phyloP scores from a whole-genome alignment of 2,797 vertebrate genomes.

The Peromyscus attwateri region DNA sequence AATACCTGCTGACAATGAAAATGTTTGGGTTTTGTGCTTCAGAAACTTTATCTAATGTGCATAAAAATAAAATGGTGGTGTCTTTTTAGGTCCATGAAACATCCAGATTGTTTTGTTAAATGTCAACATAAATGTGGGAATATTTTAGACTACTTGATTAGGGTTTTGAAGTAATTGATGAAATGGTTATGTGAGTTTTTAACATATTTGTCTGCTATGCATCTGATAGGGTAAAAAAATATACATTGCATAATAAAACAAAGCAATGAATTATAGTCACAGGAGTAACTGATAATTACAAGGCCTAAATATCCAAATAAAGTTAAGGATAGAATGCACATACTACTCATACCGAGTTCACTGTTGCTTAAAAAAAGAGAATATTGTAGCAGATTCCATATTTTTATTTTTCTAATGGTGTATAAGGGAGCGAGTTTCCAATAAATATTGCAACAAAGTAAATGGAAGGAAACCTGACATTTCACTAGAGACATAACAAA shows the following conservation, averaged over 20 bases:
- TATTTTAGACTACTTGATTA: conserved; percentile 5
- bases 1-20: neutral
- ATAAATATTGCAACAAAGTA: neutral
- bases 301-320: neutral
- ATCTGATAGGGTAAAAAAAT: conserved; percentile 15
- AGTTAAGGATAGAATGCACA: neutral
- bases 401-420: conserved; percentile 37
- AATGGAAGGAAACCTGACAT: conserved; percentile 1
- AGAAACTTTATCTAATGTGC: neutral
- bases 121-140: neutral
- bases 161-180: conserved; percentile 1
- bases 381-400: neutral
- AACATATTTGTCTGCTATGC: neutral
- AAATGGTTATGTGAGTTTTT: neutral
- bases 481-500: neutral
- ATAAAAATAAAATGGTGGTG: neutral
- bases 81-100: neutral
- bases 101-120: neutral
- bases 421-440: neutral
- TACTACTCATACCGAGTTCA: neutral
- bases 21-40: conserved; percentile 11
- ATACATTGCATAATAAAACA: neutral
- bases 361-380: neutral
- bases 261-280: neutral
- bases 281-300: neutral